Conservation (phyloP, 2,888 invertebrate genomes). For the Barypeithes pellucidus region DNA sequence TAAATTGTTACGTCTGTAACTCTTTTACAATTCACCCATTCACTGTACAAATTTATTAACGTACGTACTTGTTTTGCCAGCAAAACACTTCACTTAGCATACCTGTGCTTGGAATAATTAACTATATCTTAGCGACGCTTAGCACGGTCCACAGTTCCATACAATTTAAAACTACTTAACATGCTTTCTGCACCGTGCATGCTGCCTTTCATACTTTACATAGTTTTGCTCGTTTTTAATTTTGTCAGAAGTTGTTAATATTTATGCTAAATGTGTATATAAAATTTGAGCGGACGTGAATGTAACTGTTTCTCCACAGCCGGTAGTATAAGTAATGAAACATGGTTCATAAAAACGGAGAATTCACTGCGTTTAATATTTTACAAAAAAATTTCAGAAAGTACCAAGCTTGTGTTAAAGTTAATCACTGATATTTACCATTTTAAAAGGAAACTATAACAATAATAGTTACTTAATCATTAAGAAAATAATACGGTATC, state of each 20-base stretch:
- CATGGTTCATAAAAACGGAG: no score
- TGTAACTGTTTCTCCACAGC: no score
- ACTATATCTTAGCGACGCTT: not conserved
- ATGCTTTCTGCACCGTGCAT: not conserved
- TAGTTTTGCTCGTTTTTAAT: slow-evolving; percentile 4
- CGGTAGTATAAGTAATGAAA: no score
- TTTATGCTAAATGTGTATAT: not conserved
- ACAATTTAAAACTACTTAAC: not conserved
- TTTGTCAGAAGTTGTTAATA: not conserved
- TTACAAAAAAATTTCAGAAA: no score
- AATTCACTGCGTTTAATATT: no score
- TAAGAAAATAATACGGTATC: no score
- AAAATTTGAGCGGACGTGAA: not conserved
- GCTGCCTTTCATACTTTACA: not conserved
- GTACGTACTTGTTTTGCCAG: not conserved
- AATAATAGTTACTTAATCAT: no score
- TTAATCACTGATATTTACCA: no score
- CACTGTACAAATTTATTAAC: not conserved
- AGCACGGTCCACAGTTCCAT: not conserved
- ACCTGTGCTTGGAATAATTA: not conserved
- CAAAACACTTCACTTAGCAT: slow-evolving; percentile 8
- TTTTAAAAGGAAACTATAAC: no score
- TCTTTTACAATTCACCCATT: not conserved
- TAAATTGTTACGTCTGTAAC: no score
- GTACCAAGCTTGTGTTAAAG: no score